A percentile compares a stretch with the other conserved stretches of the same genome.
Conservation (phyloP, 2,888 invertebrate genomes). For the Deladenus siricidicola region DNA sequence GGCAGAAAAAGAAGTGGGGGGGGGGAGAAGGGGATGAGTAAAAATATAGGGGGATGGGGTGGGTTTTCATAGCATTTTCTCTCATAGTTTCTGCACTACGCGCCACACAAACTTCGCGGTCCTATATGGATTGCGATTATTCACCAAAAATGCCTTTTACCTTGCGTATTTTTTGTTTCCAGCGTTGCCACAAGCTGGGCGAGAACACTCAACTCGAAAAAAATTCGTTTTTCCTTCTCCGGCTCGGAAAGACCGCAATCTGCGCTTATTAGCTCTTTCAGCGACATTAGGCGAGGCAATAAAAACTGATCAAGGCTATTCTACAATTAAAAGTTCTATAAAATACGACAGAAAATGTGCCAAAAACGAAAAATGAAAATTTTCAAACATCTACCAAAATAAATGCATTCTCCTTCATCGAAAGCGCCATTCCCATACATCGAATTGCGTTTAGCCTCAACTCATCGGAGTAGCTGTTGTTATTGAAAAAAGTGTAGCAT, state of each 20-base stretch:
- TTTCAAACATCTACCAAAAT: conserved; percentile 8
- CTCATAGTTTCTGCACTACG: no score
- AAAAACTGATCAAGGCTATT: conserved; percentile 14
- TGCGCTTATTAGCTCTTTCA: conserved; percentile 1
- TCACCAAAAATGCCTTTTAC: no score
- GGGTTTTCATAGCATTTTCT: no score
- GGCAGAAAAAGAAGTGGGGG: no score
- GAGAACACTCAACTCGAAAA: conserved; percentile 15
- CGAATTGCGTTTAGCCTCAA: conserved; percentile 12
- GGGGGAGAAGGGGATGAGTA: no score
- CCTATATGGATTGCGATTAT: no score
- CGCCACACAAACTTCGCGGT: no score
- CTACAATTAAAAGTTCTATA: conserved; percentile 5
- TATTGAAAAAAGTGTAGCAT: conserved; percentile 12
- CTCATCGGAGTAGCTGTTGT: background rate
- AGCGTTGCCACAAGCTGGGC: conserved; percentile 15
- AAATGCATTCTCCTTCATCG: conserved; percentile 9
- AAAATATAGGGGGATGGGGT: no score
- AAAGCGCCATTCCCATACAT: conserved; percentile 14
- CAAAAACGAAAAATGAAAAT: conserved; percentile 1
- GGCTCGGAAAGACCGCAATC: background rate
- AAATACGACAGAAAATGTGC: background rate
- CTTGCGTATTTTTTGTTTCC: background rate
- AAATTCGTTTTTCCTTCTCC: conserved; percentile 2
- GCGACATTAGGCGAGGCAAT: conserved; percentile 10